These are phyloP conservation scores for Rhyacophila brunnea DNA, from an alignment of 1,140 invertebrate genomes.

Conservation along the genomic window DNA sequence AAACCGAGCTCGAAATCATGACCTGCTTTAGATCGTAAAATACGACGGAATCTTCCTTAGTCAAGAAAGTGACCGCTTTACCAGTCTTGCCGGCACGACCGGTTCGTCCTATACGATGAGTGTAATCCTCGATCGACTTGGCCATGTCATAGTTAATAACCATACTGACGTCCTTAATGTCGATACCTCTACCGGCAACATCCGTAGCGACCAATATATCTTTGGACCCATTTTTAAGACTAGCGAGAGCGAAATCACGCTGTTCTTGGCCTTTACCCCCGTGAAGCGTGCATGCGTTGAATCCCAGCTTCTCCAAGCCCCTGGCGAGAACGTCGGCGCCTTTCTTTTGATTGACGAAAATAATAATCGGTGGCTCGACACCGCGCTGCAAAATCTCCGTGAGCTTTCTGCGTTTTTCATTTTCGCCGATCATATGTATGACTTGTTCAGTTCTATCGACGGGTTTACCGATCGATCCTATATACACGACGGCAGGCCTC, in stretches of 20 bases:
- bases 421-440: constrained; percentile 92
- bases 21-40: constrained; percentile 98
- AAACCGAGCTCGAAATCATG: constrained; percentile 86
- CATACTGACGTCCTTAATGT: constrained; percentile 98
- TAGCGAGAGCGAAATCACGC: constrained; percentile 95
- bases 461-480: constrained; percentile 97
- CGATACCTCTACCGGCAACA: constrained; percentile 99
- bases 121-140: constrained; percentile 98
- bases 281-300: constrained; percentile 95
- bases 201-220: constrained; percentile 99
- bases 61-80: constrained; percentile 93
- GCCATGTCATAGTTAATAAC: constrained; percentile 99
- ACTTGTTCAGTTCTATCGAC: constrained; percentile 98
- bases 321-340: constrained; percentile 97
- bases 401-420: constrained; percentile 89
- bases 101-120: constrained; percentile 98
- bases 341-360: constrained; percentile 99
- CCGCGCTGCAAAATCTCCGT: constrained; percentile 83
- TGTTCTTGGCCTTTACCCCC: constrained; percentile 99
- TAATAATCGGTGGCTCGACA: constrained; percentile 96
- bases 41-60: constrained; percentile 92
- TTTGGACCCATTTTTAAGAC: constrained; percentile 91
- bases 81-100: constrained; percentile 98
- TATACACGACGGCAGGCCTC: constrained; percentile 96
- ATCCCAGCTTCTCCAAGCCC: constrained; percentile 95